Percentiles rank a stretch among this genome's conserved stretches.
Evolutionary conservation across 2,888 invertebrate genomes (phyloP).

Genomic region (Baccha elongata): DNA sequence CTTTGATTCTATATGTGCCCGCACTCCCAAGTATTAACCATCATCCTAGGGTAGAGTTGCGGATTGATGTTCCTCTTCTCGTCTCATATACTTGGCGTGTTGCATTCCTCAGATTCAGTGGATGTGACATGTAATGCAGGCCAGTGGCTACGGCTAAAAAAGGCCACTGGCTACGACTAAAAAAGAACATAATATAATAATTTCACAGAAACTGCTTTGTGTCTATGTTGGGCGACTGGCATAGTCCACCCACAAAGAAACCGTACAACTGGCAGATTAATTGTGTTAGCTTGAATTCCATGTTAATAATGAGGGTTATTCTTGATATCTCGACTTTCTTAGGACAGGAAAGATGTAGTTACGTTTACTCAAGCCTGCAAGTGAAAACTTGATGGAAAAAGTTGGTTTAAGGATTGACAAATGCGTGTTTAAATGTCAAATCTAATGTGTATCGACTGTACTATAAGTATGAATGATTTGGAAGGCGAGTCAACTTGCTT

Average conservation of each 20-base stretch:
- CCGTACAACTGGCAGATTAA: conserved; percentile 42
- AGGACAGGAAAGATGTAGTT: background rate
- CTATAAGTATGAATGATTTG: no score
- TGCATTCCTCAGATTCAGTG: conserved; percentile 58
- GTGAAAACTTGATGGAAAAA: background rate
- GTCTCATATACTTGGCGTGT: conserved; percentile 4
- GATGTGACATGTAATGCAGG: conserved; percentile 42
- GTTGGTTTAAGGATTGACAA: no score
- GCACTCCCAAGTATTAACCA: conserved; percentile 16
- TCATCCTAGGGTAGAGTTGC: conserved; percentile 13
- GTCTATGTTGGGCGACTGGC: conserved; percentile 17
- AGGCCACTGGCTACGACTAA: conserved; percentile 27
- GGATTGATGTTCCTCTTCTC: conserved; percentile 21
- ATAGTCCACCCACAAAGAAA: conserved; percentile 44
- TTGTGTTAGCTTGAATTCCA: conserved; percentile 51
- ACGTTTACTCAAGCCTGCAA: background rate
- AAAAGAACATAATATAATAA: conserved; percentile 5
- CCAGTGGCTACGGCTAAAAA: conserved; percentile 42
- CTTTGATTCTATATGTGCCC: conserved; percentile 32
- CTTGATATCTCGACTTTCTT: background rate
- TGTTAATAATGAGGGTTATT: conserved; percentile 34
- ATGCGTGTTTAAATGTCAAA: no score
- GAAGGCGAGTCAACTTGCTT: no score
- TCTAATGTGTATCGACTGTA: no score
- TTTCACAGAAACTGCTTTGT: conserved; percentile 33